These are phyloP conservation scores for Nautilus pompilius DNA, from an alignment of 1,140 invertebrate genomes.

Conservation along the genomic window DNA sequence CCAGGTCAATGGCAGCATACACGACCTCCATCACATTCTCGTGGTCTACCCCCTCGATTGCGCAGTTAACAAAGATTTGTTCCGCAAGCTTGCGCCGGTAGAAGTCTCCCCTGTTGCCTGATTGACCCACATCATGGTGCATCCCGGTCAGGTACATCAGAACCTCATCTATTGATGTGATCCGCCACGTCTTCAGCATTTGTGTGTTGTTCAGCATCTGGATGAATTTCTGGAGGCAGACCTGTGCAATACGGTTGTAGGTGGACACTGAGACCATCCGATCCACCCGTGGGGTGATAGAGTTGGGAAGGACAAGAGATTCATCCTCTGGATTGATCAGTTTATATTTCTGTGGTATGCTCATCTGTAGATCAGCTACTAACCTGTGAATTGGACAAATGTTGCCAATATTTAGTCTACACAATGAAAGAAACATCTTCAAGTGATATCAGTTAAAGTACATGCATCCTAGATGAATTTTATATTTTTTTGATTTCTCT, in stretches of 20 bases:
- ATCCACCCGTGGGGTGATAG: too few relatives aligned
- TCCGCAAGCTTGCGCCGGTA: constrained; percentile 45
- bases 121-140: constrained; percentile 37
- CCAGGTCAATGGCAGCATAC: constrained; percentile 31
- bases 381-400: too few relatives aligned
- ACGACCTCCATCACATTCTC: constrained; percentile 34
- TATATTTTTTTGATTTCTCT: too few relatives aligned
- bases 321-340: too few relatives aligned
- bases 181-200: constrained; percentile 28
- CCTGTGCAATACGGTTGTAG: constrained; percentile 37
- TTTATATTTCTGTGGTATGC: too few relatives aligned
- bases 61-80: constrained; percentile 37
- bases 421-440: too few relatives aligned
- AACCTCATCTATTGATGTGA: constrained; percentile 34
- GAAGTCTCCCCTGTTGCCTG: constrained; percentile 44
- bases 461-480: too few relatives aligned
- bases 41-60: constrained; percentile 32
- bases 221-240: constrained; percentile 28
- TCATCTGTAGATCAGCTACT: too few relatives aligned
- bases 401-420: too few relatives aligned
- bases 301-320: too few relatives aligned
- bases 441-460: too few relatives aligned
- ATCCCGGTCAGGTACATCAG: constrained; percentile 30
- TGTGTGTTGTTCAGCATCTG: constrained; percentile 45
- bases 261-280: too few relatives aligned